Evolutionary conservation across 2,888 invertebrate species (phyloP), one percentile per base, ranked within the genome.

Genomic region (Agapostemon virescens): DNA sequence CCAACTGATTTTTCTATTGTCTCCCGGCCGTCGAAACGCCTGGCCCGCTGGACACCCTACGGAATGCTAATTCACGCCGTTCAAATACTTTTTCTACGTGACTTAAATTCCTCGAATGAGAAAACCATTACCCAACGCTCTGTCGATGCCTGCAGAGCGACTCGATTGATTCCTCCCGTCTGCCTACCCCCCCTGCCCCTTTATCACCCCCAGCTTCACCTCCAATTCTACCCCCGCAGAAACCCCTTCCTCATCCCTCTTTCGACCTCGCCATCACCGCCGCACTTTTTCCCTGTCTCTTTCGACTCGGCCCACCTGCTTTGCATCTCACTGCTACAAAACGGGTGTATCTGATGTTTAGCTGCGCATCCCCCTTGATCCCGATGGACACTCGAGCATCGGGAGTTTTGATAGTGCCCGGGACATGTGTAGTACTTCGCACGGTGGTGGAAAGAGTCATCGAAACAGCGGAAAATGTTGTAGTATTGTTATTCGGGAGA

Each of bases 71-170:
- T 90, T 89, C 89, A 69, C 86, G 82, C 84, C 87, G 85, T 88
- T 90, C 85, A 87, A 90, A 89, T 90, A 89, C 89, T 91, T 90
- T 89, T 90, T 90, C 89, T 91, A 91, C 91, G 91, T 90, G 91
- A 91, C 91, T 90, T 88, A 90, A 90, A 91, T 91, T 90, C 88
- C 81, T 86, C 86, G 88, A 86, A 85, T 84, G 85, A 85, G 85
- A 79, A 82, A 84, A 84, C 89, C 86, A 85, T 85, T 86, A 85
- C 82, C 77, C 75, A 67, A 75, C 74, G 82, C 71, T 70, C 68
- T 36, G 76, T 74, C 72, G 74, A 38, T 70, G 74, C 74, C 84
- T 71, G 78, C 79, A 45, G 52, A 69, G 84, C 75, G 74, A 77
- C 77, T 75, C 86, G 84, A 84, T 82, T 85, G 84, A 85, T 85